These are phyloP conservation scores for Knipowitschia caucasica DNA, from an alignment of 2,797 vertebrate species.

Conservation along the genomic window DNA sequence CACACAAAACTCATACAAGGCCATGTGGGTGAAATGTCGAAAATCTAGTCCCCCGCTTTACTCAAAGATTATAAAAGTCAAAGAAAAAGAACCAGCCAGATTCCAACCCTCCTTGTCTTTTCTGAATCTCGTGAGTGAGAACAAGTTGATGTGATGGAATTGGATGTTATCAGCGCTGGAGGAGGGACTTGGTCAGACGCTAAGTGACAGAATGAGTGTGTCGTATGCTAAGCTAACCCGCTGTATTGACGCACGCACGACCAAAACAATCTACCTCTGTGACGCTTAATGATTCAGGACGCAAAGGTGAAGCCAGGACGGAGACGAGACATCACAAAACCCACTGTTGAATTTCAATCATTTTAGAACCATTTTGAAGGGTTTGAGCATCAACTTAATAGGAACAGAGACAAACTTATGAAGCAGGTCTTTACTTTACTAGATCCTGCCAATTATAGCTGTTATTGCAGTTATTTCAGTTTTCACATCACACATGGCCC, in stretches of 20 bases:
- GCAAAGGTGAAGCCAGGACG: conserved; percentile 15
- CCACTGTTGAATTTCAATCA: background rate
- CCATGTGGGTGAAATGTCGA: too few species aligned
- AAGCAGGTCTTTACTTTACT: too few species aligned
- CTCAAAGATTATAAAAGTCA: background rate
- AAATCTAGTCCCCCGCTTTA: background rate
- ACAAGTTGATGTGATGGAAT: conserved; percentile 46
- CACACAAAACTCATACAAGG: too few species aligned
- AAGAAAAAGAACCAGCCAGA: conserved; percentile 12
- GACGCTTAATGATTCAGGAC: background rate
- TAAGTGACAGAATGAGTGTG: conserved; percentile 35
- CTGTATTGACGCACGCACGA: conserved; percentile 3
- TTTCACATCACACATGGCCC: too few species aligned
- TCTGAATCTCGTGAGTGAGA: conserved; percentile 19
- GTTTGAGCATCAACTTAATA: too few species aligned
- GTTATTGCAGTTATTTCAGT: too few species aligned
- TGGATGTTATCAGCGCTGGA: conserved; percentile 29
- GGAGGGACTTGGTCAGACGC: conserved; percentile 20
- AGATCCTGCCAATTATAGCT: too few species aligned
- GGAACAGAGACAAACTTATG: too few species aligned
- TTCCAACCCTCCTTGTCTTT: conserved; percentile 11
- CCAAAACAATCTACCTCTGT: background rate
- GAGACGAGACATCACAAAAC: background rate
- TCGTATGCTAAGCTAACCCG: background rate
- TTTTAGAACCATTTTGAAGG: background rate